Base-by-base conservation (phyloP, 2,113 vertebrate species). In the Lepisosteus osseus region DNA sequence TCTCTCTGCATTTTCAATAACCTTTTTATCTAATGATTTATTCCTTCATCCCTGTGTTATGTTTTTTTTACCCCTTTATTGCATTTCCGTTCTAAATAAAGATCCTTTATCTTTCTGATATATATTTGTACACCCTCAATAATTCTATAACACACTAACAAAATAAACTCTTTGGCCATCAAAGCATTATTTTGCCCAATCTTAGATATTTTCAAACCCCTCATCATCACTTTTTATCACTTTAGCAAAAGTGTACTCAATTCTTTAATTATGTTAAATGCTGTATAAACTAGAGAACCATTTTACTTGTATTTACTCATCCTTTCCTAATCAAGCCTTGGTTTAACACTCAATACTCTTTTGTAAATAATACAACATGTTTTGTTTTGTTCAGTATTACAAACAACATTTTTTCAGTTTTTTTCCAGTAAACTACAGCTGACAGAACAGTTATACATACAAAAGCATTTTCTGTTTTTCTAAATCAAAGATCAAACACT, bases 1-100 rank as follows among this genome's bases (percentile, higher is more conserved):
- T 95, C 91, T 89, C 79, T 88, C 84, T 92, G 92, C 76, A 94
- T 94, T 92, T 92, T 88, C 90, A 95, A 95, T 94, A 95, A 95
- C 92, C 95, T 91, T 93, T 87, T 86, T 57, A 86, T 89, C 91
- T 90, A 91, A 92, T 92, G 91, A 92, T 92, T 91, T 90, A 92
- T 90, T 89, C 87, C 83, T 72, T 75, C 78, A 77, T 69, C n/a
- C 13, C 68, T n/a, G 43, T 43, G 67, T 51, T 68, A 54, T 68
- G 61, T 69, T 69, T 76, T 54, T 69, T 70, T 69, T 68, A 68
- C 67, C 70, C 56, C 57, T 72, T 71, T 71, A 54, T 61, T 70
- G 61, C 55, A 47, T 14, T 40, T 61, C 9, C 54, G 45, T 55
- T 75, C 54, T 70, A 70, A 75, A 75, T 71, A 70, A 70, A 70